phyloP scores from a whole-genome alignment of 1,140 invertebrate species.

The Tetraneura akinire region DNA sequence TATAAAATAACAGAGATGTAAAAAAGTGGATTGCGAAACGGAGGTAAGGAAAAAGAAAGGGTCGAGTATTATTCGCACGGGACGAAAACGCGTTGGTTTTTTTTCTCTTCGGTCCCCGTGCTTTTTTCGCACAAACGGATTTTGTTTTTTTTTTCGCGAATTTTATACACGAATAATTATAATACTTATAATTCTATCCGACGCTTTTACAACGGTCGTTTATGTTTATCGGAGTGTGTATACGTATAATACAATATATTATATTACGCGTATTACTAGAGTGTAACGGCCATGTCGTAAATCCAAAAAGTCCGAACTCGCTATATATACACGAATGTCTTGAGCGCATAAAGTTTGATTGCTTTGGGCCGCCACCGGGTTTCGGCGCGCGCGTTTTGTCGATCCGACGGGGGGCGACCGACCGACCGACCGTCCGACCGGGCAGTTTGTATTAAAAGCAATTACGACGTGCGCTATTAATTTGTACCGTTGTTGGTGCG shows the following conservation, averaged over 20 bases:
- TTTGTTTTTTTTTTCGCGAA: not conserved
- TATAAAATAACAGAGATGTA: too few relatives aligned
- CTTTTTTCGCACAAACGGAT: not conserved
- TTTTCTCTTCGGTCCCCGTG: too few relatives aligned
- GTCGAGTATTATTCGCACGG: too few relatives aligned
- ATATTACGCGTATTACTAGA: too few relatives aligned
- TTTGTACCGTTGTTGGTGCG: constrained; percentile 43
- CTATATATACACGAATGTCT: too few relatives aligned
- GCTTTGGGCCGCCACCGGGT: constrained; percentile 36
- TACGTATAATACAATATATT: too few relatives aligned
- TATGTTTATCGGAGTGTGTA: too few relatives aligned
- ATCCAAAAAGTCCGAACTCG: constrained; percentile 28
- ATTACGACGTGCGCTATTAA: constrained; percentile 51
- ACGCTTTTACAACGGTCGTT: too few relatives aligned
- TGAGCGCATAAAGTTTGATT: constrained; percentile 46
- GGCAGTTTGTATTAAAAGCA: constrained; percentile 51
- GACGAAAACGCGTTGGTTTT: too few relatives aligned
- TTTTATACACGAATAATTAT: not conserved
- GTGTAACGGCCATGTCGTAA: not conserved
- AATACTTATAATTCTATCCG: not conserved
- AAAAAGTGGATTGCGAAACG: too few relatives aligned
- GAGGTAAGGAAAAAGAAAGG: too few relatives aligned
- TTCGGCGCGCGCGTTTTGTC: constrained; percentile 26
- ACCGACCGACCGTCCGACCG: too few relatives aligned
- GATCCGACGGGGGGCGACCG: constrained; percentile 17